Conservation (phyloP, 2,888 invertebrate species). For the Tenthredo scrophulariae region DNA sequence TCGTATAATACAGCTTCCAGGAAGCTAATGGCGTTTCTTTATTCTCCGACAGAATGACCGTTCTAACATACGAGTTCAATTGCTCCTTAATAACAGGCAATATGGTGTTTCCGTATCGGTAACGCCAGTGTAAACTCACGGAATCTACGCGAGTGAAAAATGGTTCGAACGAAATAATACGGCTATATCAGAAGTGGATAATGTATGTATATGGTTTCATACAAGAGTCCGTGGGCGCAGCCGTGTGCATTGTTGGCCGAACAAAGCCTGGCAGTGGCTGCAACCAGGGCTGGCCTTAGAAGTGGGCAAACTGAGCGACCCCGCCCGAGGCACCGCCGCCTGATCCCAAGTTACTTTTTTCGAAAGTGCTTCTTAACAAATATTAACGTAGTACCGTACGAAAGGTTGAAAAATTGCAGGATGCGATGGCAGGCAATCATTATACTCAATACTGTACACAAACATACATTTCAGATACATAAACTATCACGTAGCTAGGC, state of each 20-base stretch:
- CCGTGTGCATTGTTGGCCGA: conserved; percentile 71
- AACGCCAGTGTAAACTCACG: conserved; percentile 35
- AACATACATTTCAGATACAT: neutral
- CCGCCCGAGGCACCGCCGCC: conserved; percentile 58
- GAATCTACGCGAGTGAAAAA: conserved; percentile 50
- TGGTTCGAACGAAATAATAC: conserved; percentile 63
- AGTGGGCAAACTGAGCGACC: conserved; percentile 45
- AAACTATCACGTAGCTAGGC: neutral
- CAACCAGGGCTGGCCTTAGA: conserved; percentile 50
- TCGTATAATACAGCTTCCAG: neutral
- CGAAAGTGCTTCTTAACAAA: neutral
- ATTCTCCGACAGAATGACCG: neutral
- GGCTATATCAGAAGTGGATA: conserved; percentile 69
- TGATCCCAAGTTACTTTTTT: conserved; percentile 29
- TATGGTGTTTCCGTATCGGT: conserved; percentile 26
- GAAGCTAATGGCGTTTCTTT: neutral
- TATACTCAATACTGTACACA: conserved; percentile 8
- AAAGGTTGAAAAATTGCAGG: conserved; percentile 31
- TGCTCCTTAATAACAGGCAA: conserved; percentile 9
- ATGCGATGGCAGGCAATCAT: neutral
- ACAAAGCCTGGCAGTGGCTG: conserved; percentile 68
- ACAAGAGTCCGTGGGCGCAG: conserved; percentile 65
- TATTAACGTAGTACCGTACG: conserved; percentile 22
- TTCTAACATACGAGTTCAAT: conserved; percentile 36
- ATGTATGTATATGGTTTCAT: conserved; percentile 67